Conservation (phyloP, 2,797 vertebrate genomes). For the Sebastes nivosus region DNA sequence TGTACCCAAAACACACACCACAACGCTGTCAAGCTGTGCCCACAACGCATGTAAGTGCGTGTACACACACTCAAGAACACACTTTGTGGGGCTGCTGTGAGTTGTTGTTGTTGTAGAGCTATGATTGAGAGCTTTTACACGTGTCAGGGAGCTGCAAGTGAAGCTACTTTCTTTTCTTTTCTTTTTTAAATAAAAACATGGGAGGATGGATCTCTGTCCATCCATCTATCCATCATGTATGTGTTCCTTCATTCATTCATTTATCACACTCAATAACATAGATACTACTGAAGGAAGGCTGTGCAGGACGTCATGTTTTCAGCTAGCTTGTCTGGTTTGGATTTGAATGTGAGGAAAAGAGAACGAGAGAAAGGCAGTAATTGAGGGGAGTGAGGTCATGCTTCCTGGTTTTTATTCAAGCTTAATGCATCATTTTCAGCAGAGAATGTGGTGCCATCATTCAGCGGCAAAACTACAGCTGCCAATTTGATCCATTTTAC, state of each 20-base stretch:
- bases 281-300: background rate
- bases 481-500: background rate
- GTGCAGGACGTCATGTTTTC: background rate
- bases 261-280: background rate
- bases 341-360: background rate
- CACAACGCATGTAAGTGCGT: background rate
- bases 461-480: conserved; percentile 22
- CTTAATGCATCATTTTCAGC: conserved; percentile 7
- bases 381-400: background rate
- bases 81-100: background rate
- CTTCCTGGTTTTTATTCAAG: background rate
- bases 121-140: conserved; percentile 18
- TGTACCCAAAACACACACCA: conserved; percentile 36
- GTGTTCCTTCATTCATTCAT: background rate
- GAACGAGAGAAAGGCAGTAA: background rate
- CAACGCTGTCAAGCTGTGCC: conserved; percentile 22
- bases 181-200: background rate
- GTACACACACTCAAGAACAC: background rate
- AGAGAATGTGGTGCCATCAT: background rate
- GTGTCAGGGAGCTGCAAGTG: background rate
- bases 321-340: background rate
- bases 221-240: background rate
- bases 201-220: background rate
- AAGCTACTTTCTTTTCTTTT: background rate
- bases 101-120: background rate